Base-by-base conservation (phyloP, 2,888 invertebrate species). In the Deilephila elpenor region DNA sequence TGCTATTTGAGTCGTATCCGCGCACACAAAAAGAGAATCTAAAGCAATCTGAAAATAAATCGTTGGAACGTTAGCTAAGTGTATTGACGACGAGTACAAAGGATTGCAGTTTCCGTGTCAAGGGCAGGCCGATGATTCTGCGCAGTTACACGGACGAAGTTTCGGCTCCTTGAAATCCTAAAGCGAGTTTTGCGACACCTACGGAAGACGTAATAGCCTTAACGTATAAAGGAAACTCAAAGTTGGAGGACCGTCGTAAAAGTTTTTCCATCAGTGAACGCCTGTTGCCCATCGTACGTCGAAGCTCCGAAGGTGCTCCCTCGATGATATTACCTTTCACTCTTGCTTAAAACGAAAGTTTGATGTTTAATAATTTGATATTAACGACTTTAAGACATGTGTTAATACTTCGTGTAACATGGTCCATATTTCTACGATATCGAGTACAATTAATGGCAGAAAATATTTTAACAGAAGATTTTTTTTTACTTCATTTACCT, bases 91-190 rank as follows among this genome's bases (percentile, higher is more conserved):
- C 20, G 89, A 91, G 93, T 90, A 93, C 90, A 90, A 90, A 92
- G 90, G 89, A 91, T 82, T 88, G 88, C 86, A 86, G 76, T 79
- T 79, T 83, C 77, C 82, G 44, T 78, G 94, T 93, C 94, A 94
- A 94, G 94, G 94, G 83, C 90, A 88, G 92, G 94, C 84, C 93
- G 84, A 84, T 88, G 93, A 93, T 91, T 93, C 93, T 93, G 93
- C 94, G 94, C 94, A 93, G 83, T 77, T 64, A 75, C 70, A 74
- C 71, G 56, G 56, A 56, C 56, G 6, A 72, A 71, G 29, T 53
- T 62, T 56, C 5, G 56, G n/a, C 70, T 59, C 29, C 56, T 34
- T n/a, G 34, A 53, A 71, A 59, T 14, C 25, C 19, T 19, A 44
- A 71, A 71, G 17, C 44, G 37, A 71, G 67, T 67, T 67, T 44